A percentile compares a stretch with the other conserved stretches of the same genome.
These are phyloP conservation scores for Peromyscus californicus DNA, from an alignment of 2,113 vertebrate species.

Conservation along the genomic window DNA sequence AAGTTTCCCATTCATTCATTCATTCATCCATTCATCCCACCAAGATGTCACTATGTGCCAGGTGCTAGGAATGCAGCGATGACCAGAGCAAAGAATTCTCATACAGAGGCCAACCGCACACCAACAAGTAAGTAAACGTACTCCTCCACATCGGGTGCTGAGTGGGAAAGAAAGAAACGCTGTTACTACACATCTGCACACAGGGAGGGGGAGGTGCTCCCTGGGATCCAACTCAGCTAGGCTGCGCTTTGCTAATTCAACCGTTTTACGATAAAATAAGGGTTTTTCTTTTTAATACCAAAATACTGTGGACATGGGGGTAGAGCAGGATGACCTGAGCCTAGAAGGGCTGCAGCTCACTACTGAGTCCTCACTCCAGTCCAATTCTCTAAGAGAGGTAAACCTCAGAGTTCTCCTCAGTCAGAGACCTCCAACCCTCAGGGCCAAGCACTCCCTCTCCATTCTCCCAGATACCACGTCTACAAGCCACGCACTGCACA, in stretches of 20 bases:
- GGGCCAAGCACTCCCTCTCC: not conserved
- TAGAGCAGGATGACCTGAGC: not conserved
- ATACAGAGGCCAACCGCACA: not conserved
- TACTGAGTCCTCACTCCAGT: not conserved
- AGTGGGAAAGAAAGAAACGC: not conserved
- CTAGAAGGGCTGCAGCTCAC: not conserved
- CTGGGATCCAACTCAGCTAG: conserved; percentile 15
- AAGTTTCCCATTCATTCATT: not conserved
- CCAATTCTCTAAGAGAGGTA: not conserved
- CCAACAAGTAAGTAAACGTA: fast-evolving
- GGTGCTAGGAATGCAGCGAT: not conserved
- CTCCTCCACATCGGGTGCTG: not conserved
- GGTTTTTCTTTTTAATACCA: not conserved
- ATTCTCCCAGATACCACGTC: too few relatives aligned
- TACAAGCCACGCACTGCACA: fast-evolving
- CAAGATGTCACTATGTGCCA: not conserved
- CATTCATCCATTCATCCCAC: not conserved
- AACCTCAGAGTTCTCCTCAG: not conserved
- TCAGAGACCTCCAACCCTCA: not conserved
- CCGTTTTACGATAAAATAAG: conserved; percentile 69
- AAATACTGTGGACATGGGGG: conserved; percentile 9
- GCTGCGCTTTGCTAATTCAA: conserved; percentile 58
- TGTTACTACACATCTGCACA: not conserved
- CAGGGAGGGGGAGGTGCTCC: not conserved
- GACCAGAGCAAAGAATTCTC: not conserved